These are phyloP conservation scores for Eolophus roseicapilla DNA, from an alignment of 2,113 vertebrate genomes.

Conservation along the genomic window DNA sequence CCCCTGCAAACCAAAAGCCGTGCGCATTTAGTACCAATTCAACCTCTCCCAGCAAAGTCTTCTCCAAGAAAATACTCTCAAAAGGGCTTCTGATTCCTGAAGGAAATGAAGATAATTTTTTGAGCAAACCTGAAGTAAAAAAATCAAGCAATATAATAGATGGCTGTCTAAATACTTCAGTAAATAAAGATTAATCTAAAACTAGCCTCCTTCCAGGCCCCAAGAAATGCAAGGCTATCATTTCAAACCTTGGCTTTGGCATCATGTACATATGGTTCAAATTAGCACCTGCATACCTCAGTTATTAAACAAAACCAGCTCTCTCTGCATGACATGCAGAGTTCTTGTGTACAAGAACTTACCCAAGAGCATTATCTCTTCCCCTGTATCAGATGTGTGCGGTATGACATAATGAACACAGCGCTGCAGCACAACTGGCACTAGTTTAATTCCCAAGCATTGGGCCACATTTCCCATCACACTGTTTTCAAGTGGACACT, in stretches of 20 bases:
- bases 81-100: background rate
- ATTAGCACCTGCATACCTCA: slow-evolving; percentile 78
- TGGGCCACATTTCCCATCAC: slow-evolving; percentile 52
- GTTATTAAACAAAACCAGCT: slow-evolving; percentile 72
- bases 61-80: background rate
- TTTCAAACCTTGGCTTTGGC: slow-evolving; percentile 24
- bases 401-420: slow-evolving; percentile 66
- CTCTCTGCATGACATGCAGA: slow-evolving; percentile 58
- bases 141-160: background rate
- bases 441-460: slow-evolving; percentile 61
- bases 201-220: background rate
- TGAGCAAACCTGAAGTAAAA: background rate
- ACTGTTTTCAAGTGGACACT: slow-evolving; percentile 37
- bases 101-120: background rate
- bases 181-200: slow-evolving; percentile 35
- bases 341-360: slow-evolving; percentile 58
- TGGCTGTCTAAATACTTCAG: background rate
- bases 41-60: background rate
- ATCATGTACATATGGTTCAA: slow-evolving; percentile 64
- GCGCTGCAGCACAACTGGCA: slow-evolving; percentile 49
- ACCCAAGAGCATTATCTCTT: slow-evolving; percentile 56
- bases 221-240: slow-evolving; percentile 2
- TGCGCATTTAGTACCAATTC: background rate
- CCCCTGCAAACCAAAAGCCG: background rate
- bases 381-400: slow-evolving; percentile 72